Conservation (phyloP, 2,888 invertebrate species). For the Galeruca laticollis region DNA sequence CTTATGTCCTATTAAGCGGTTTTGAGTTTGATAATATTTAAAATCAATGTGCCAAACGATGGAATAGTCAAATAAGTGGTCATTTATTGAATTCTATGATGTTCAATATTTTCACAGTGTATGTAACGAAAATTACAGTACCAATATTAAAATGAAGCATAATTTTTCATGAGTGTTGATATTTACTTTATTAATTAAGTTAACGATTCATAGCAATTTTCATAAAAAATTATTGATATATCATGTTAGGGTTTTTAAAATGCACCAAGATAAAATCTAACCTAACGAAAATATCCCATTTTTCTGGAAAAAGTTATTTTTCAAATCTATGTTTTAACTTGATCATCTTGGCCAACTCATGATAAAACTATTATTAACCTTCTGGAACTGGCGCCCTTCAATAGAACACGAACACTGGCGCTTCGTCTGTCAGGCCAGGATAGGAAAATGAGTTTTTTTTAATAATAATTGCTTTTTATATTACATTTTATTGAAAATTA, state of each 20-base stretch:
- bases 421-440: too few species aligned
- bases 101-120: not conserved
- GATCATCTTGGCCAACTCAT: not conserved
- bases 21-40: not conserved
- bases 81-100: not conserved
- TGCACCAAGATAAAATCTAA: not conserved
- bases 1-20: not conserved
- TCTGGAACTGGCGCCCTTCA: too few species aligned
- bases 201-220: slow-evolving; percentile 1
- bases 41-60: not conserved
- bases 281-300: not conserved
- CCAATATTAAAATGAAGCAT: not conserved
- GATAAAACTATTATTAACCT: not conserved
- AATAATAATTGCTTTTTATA: too few species aligned
- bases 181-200: not conserved
- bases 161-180: not conserved
- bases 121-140: not conserved
- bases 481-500: too few species aligned
- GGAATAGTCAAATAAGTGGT: not conserved
- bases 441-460: too few species aligned
- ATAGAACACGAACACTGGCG: too few species aligned
- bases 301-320: not conserved
- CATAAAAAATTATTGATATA: not conserved
- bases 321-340: not conserved
- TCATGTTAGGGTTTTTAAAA: slow-evolving; percentile 5